Conservation (phyloP, 2,113 vertebrate species). For the Emydura subglobosa region DNA sequence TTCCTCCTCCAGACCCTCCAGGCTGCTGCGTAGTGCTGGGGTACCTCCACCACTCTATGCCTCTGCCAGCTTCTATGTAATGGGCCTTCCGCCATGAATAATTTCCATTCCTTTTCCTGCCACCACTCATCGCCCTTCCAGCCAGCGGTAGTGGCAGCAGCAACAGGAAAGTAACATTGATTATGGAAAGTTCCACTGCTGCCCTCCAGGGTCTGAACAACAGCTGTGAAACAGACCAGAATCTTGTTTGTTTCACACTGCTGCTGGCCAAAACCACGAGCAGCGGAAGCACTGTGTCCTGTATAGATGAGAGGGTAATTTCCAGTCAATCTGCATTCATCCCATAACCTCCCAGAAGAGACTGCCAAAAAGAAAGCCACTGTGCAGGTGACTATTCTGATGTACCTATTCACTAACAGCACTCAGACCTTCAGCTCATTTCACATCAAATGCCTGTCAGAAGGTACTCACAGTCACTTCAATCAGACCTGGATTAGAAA, state of each 20-base stretch:
- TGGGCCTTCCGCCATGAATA: neutral
- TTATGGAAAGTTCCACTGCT: neutral
- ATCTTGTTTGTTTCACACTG: neutral
- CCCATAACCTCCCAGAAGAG: neutral
- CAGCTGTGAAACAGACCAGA: neutral
- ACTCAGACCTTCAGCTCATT: neutral
- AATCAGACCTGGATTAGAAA: neutral
- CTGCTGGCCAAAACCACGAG: neutral
- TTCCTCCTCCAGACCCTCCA: neutral
- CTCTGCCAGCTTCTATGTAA: neutral
- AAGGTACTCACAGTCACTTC: neutral
- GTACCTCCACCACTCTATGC: neutral
- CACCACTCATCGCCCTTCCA: neutral
- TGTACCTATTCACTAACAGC: neutral
- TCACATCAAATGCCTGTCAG: neutral
- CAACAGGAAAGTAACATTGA: rapidly evolving
- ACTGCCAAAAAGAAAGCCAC: neutral
- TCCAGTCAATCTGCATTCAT: no score
- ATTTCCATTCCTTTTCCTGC: neutral
- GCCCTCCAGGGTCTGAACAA: neutral
- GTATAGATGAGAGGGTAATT: neutral
- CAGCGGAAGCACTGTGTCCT: slow-evolving; percentile 2
- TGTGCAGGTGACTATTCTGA: neutral
- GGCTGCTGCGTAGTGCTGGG: neutral
- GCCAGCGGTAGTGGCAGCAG: neutral